Conservation (phyloP, 2,113 vertebrate genomes). For the Eulemur rufifrons region DNA sequence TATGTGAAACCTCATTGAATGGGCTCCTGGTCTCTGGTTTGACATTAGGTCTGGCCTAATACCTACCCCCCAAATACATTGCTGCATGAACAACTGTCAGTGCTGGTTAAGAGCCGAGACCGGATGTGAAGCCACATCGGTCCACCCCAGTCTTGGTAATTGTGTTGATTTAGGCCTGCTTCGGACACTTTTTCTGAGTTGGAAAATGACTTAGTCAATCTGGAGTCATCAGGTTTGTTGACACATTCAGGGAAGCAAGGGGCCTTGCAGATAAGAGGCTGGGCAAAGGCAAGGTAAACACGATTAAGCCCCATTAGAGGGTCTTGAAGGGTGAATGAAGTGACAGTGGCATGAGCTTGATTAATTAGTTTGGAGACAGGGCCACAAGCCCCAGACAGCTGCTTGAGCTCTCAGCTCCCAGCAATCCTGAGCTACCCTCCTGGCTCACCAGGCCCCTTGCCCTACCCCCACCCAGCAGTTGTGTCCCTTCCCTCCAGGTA, state of each 20-base stretch:
- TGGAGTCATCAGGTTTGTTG: not conserved
- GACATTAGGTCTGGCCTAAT: not conserved
- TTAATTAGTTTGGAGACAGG: not conserved
- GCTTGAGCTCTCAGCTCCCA: too few relatives aligned
- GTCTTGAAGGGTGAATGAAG: not conserved
- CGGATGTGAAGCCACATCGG: rapidly evolving
- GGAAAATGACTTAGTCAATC: rapidly evolving
- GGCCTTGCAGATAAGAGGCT: not conserved
- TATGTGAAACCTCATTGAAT: not conserved
- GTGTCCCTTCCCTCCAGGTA: not conserved
- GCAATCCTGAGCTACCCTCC: too few relatives aligned
- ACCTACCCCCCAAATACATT: too few relatives aligned
- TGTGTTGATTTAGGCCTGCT: not conserved
- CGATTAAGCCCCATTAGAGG: not conserved
- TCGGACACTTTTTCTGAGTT: not conserved
- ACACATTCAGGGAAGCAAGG: not conserved
- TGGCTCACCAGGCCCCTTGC: too few relatives aligned
- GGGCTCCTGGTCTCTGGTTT: not conserved
- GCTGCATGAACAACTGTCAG: not conserved
- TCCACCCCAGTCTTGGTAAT: rapidly evolving
- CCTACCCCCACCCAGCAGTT: too few relatives aligned
- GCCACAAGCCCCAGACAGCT: too few relatives aligned
- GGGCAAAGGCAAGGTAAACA: not conserved
- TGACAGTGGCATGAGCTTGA: not conserved
- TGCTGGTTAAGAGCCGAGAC: not conserved